Evolutionary conservation across 2,113 vertebrate species (phyloP).

Genomic region (Sorex fumeus): DNA sequence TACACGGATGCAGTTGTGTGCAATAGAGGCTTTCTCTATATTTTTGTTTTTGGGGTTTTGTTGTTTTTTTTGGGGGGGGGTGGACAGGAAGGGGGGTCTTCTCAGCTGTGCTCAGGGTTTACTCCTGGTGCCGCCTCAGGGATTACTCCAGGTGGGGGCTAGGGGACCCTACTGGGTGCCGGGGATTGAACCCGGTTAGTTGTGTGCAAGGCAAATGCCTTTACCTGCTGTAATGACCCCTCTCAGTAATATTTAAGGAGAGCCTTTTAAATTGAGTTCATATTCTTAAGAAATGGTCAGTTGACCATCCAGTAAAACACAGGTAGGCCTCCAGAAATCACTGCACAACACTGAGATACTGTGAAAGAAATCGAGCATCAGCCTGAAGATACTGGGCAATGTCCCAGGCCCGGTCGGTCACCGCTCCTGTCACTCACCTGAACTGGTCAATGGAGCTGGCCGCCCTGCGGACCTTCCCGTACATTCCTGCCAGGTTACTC

Average conservation of each 20-base stretch:
- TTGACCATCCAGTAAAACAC: background rate
- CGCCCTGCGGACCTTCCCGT: conserved; percentile 96
- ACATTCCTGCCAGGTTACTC: conserved; percentile 90
- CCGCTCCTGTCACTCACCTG: conserved; percentile 88
- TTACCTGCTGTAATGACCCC: background rate
- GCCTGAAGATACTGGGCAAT: too few species aligned
- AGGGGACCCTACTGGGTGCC: too few species aligned
- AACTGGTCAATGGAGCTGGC: conserved; percentile 97
- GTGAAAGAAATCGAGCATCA: background rate
- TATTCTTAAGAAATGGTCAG: background rate
- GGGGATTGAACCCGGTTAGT: too few species aligned
- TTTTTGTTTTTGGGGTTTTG: too few species aligned
- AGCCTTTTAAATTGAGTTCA: background rate
- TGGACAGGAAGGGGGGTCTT: too few species aligned
- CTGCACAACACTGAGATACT: background rate
- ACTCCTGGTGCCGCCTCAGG: too few species aligned
- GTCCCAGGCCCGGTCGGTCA: too few species aligned
- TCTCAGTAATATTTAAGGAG: conserved; percentile 36
- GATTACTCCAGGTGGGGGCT: too few species aligned
- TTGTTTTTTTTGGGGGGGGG: too few species aligned
- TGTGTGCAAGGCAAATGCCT: too few species aligned
- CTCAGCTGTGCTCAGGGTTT: too few species aligned
- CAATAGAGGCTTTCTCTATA: background rate
- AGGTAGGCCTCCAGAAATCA: background rate
- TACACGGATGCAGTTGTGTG: background rate